These are phyloP conservation scores for Pedionomus torquatus DNA, from an alignment of 2,113 vertebrate genomes.

Conservation along the genomic window DNA sequence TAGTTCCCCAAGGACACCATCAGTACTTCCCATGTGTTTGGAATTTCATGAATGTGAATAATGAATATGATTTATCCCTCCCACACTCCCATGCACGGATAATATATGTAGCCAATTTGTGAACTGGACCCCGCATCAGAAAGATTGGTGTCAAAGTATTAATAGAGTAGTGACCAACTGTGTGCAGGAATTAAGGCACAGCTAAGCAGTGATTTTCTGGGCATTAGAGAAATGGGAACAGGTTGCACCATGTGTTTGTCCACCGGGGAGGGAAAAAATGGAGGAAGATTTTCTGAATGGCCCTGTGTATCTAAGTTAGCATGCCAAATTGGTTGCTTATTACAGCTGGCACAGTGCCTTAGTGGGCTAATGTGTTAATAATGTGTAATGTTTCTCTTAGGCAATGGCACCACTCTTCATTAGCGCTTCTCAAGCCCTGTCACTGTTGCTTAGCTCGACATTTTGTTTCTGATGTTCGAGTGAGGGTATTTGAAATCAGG, in stretches of 20 bases:
- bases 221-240: not conserved
- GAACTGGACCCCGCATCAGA: conserved; percentile 4
- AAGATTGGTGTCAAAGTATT: conserved; percentile 4
- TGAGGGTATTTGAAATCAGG: conserved; percentile 59
- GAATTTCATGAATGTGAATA: conserved; percentile 73
- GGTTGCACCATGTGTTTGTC: not conserved
- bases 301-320: conserved; percentile 32
- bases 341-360: conserved; percentile 72
- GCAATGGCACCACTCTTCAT: conserved; percentile 69
- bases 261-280: not conserved
- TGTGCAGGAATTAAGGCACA: not conserved
- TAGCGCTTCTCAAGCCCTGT: conserved; percentile 65
- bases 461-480: conserved; percentile 58
- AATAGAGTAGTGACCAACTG: not conserved
- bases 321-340: conserved; percentile 70
- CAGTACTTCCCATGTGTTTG: conserved; percentile 73
- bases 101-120: conserved; percentile 64
- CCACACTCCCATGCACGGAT: conserved; percentile 49
- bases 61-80: conserved; percentile 71
- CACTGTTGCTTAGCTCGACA: conserved; percentile 38
- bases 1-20: conserved; percentile 67
- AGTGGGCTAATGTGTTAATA: conserved; percentile 73
- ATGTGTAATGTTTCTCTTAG: conserved; percentile 61
- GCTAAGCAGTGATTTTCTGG: conserved; percentile 1
- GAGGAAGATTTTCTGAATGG: conserved; percentile 54